Evolutionary conservation across 2,888 invertebrate genomes (phyloP), one percentile per base, ranked within the genome.

Genomic region (Pherbina coryleti): DNA sequence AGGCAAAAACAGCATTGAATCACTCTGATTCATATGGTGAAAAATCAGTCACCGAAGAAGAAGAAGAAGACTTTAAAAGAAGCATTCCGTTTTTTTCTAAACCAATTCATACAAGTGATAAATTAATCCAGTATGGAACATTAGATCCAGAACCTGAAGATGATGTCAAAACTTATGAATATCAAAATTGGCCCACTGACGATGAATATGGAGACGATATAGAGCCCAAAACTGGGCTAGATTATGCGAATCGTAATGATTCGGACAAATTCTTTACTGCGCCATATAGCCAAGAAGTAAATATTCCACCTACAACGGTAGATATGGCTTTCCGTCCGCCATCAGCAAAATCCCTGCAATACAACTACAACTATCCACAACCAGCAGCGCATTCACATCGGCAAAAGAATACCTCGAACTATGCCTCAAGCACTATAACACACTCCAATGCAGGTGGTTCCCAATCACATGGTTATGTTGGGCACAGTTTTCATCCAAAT

Each of bases 281-380:
- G 34, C 72, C 53, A 34, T 34, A 44, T 22, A 51, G 51, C 3
- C 51, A 4, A 53, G 49, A 71, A 28, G n/a, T 17, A n/a, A 53
- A 11, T 14, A 37, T 31, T 14, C 70, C n/a, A 55, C 8, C 31
- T 71, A 14, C 71, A 55, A 22, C 71, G n/a, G 19, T 11, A n/a
- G 88, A 87, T 17, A 64, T 85, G 51, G 82, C 87, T 80, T 82
- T 88, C 66, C 85, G 84, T 17, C 84, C 85, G 37, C 83, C 85
- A 62, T 85, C 88, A 75, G 83, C 86, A 28, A 85, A 86, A 51
- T 83, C 80, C 53, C 74, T 85, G 19, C 84, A 83, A 73, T 88
- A 87, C 69, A 85, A 84, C 9, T 88, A 85, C 66, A 86, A 84
- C 77, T 86, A 84, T 80, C 60, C 82, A 51, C 78, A 81, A 3